These are phyloP conservation scores for Pammene fasciana DNA, from an alignment of 2,888 invertebrate genomes.

Conservation along the genomic window DNA sequence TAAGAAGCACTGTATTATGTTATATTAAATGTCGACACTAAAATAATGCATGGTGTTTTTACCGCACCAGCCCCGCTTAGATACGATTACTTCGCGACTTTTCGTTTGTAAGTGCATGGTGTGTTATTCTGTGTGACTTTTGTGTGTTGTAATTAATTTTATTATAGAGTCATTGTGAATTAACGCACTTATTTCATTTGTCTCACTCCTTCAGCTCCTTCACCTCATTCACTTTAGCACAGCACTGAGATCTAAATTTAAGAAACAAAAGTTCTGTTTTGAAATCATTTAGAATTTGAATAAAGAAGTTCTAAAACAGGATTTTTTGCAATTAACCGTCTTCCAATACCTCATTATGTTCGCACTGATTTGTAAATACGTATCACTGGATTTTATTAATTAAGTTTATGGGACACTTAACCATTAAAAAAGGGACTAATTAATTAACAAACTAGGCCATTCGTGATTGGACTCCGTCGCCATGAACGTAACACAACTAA, in stretches of 20 bases:
- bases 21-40: constrained; percentile 31
- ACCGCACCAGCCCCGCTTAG: constrained; percentile 79
- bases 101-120: constrained; percentile 82
- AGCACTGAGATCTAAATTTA: constrained; percentile 49
- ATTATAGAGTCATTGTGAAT: constrained; percentile 78
- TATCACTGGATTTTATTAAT: constrained; percentile 22
- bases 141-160: constrained; percentile 80
- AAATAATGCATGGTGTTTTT: constrained; percentile 70
- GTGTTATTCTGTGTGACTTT: constrained; percentile 74
- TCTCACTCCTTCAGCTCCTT: constrained; percentile 69
- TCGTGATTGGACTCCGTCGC: constrained; percentile 42
- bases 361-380: constrained; percentile 33
- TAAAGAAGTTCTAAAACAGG: constrained; percentile 40
- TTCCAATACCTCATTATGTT: constrained; percentile 20
- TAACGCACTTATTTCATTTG: constrained; percentile 81
- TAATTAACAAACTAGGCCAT: constrained; percentile 36
- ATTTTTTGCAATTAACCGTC: constrained; percentile 32
- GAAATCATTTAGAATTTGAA: neutral
- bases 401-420: constrained; percentile 38
- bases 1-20: constrained; percentile 17
- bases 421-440: constrained; percentile 43
- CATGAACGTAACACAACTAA: constrained; percentile 63
- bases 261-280: constrained; percentile 52
- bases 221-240: constrained; percentile 62
- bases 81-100: constrained; percentile 67